Evolutionary conservation across 2,888 invertebrate species (phyloP).

Genomic region (Ophion costatus): DNA sequence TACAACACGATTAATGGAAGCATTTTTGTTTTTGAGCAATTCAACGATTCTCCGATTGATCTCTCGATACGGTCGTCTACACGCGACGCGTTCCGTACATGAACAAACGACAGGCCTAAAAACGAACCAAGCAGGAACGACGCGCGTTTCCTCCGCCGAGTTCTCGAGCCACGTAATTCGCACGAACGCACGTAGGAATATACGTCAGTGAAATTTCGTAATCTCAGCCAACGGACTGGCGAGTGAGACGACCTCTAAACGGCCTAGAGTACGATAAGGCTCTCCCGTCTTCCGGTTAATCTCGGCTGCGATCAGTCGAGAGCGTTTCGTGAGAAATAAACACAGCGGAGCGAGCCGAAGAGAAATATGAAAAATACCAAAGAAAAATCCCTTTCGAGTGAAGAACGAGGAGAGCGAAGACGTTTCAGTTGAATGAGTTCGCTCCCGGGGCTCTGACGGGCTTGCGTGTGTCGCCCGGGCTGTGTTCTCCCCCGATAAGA

Average conservation of each 20-base stretch:
- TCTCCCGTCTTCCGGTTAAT: slow-evolving; percentile 69
- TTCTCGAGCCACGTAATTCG: slow-evolving; percentile 35
- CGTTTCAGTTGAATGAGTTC: neutral
- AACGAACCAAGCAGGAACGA: slow-evolving; percentile 16
- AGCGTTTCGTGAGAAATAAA: slow-evolving; percentile 59
- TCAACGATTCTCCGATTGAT: slow-evolving; percentile 71
- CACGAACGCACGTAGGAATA: slow-evolving; percentile 7
- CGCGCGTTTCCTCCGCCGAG: neutral
- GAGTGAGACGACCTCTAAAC: slow-evolving; percentile 77
- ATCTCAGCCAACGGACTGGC: slow-evolving; percentile 70
- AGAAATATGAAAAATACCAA: slow-evolving; percentile 40
- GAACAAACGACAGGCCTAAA: slow-evolving; percentile 12
- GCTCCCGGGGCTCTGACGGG: neutral
- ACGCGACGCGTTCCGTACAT: slow-evolving; percentile 18
- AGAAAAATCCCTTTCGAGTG: slow-evolving; percentile 29
- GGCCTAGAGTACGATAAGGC: slow-evolving; percentile 77
- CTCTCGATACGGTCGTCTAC: slow-evolving; percentile 15
- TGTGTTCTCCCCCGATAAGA: neutral
- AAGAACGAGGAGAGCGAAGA: slow-evolving; percentile 8
- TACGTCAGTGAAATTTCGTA: slow-evolving; percentile 69
- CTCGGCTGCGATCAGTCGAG: slow-evolving; percentile 72
- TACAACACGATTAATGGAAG: slow-evolving; percentile 74
- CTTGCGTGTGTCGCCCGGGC: neutral
- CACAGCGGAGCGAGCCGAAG: slow-evolving; percentile 35
- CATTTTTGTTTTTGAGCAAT: slow-evolving; percentile 79